Percentiles rank a stretch among this genome's conserved stretches.
phyloP scores from a whole-genome alignment of 2,888 invertebrate genomes.

The Drosophila kokeensis region DNA sequence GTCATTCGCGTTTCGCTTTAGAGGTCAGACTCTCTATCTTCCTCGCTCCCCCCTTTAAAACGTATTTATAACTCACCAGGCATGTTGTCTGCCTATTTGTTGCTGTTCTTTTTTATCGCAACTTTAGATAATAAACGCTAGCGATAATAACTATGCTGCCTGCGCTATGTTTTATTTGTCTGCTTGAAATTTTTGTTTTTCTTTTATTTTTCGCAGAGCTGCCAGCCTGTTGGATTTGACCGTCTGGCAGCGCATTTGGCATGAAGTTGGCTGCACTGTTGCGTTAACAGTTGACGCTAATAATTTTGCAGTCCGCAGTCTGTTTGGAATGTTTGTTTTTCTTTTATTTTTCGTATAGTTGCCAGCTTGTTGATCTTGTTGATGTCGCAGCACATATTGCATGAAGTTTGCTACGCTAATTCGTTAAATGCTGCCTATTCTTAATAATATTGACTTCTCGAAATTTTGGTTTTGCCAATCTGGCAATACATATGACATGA shows the following conservation, averaged over 20 bases:
- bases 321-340: not conserved
- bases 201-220: constrained; percentile 17
- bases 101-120: constrained; percentile 52
- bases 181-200: constrained; percentile 48
- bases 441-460: not conserved
- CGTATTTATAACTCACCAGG: constrained; percentile 62
- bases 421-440: not conserved
- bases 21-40: constrained; percentile 27
- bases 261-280: constrained; percentile 37
- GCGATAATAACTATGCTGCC: constrained; percentile 54
- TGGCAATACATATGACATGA: constrained; percentile 31
- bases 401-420: not conserved
- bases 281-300: not conserved
- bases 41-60: not conserved
- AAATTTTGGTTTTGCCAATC: not conserved
- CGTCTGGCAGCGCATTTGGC: constrained; percentile 24
- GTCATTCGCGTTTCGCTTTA: constrained; percentile 38
- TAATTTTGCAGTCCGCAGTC: not conserved
- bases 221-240: constrained; percentile 23
- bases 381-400: constrained; percentile 13
- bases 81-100: constrained; percentile 43
- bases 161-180: constrained; percentile 20
- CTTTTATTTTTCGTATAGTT: constrained; percentile 1
- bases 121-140: constrained; percentile 62
- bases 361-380: constrained; percentile 12